A percentile compares a stretch with the other conserved stretches of the same genome.
These are phyloP conservation scores for Oncopeltus fasciatus DNA, from an alignment of 1,140 invertebrate species.

Conservation along the genomic window DNA sequence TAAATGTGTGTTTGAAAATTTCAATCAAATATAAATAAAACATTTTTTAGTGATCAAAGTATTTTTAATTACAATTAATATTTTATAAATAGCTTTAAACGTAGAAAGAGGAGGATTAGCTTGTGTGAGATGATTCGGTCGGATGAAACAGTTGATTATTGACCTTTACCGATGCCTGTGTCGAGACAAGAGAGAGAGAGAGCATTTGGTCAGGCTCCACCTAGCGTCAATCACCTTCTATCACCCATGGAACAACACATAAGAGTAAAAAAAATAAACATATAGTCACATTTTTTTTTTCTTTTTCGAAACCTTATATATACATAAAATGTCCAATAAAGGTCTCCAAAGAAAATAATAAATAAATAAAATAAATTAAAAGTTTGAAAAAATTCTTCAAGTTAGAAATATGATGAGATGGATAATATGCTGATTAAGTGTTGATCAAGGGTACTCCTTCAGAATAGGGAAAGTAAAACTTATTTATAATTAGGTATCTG, in stretches of 20 bases:
- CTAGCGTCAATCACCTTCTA: slow-evolving; percentile 16
- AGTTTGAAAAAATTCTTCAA: not conserved
- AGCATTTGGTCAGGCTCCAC: slow-evolving; percentile 6
- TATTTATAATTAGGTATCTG: slow-evolving; percentile 11
- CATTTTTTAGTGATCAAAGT: too few relatives aligned
- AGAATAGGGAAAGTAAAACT: not conserved
- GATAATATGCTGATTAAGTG: not conserved
- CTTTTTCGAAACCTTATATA: slow-evolving; percentile 1
- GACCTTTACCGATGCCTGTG: slow-evolving; percentile 18
- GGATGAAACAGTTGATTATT: slow-evolving; percentile 9
- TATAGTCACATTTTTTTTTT: slow-evolving; percentile 7
- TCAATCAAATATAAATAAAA: too few relatives aligned
- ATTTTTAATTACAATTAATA: too few relatives aligned
- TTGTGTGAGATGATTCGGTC: not conserved
- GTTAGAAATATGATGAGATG: not conserved
- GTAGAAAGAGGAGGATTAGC: not conserved
- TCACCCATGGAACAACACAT: slow-evolving; percentile 19
- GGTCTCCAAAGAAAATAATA: slow-evolving; percentile 5
- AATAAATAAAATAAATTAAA: not conserved
- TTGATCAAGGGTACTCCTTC: not conserved
- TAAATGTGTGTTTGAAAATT: too few relatives aligned
- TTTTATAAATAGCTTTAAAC: too few relatives aligned
- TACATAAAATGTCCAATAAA: not conserved
- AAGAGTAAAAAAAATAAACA: slow-evolving; percentile 18
- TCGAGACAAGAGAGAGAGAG: slow-evolving; percentile 17